Percentiles rank a stretch among this genome's conserved stretches.
Evolutionary conservation across 2,797 vertebrate species (phyloP).

Genomic region (Sebastes minor): DNA sequence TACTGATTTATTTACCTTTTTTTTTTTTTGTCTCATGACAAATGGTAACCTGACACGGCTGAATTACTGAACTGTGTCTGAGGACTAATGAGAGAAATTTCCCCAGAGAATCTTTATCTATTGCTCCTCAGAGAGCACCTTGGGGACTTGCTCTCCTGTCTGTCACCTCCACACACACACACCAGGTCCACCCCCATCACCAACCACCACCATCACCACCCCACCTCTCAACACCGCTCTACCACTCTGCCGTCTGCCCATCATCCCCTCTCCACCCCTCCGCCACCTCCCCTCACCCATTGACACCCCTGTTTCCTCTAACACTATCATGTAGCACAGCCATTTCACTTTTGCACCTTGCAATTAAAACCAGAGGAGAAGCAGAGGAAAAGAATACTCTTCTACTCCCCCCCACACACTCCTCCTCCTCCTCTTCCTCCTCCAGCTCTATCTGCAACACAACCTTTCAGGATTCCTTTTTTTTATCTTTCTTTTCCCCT

Average conservation of each 20-base stretch:
- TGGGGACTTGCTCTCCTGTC: constrained; percentile 90
- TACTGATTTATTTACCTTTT: constrained; percentile 30
- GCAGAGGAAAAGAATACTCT: constrained; percentile 77
- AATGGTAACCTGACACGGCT: constrained; percentile 92
- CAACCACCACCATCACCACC: constrained; percentile 1
- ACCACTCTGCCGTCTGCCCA: constrained; percentile 75
- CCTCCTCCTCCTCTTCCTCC: constrained; percentile 23
- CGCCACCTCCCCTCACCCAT: constrained; percentile 85
- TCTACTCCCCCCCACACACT: constrained; percentile 37
- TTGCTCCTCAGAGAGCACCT: constrained; percentile 92
- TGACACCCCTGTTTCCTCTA: constrained; percentile 92
- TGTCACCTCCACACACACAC: constrained; percentile 87
- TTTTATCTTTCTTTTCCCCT: constrained; percentile 9
- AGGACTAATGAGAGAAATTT: constrained; percentile 98
- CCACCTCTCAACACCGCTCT: constrained; percentile 38
- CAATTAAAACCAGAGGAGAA: constrained; percentile 90
- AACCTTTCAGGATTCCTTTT: constrained; percentile 49
- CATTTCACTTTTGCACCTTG: constrained; percentile 97
- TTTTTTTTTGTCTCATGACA: constrained; percentile 84
- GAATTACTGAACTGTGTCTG: constrained; percentile 98
- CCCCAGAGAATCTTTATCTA: constrained; percentile 96
- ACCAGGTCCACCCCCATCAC: not conserved
- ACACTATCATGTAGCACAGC: constrained; percentile 91
- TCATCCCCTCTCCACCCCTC: constrained; percentile 76
- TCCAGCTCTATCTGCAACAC: constrained; percentile 52